A percentile compares a stretch with the other conserved stretches of the same genome.
phyloP scores from a whole-genome alignment of 2,888 invertebrate species.

The Amphipyra tragopoginis region DNA sequence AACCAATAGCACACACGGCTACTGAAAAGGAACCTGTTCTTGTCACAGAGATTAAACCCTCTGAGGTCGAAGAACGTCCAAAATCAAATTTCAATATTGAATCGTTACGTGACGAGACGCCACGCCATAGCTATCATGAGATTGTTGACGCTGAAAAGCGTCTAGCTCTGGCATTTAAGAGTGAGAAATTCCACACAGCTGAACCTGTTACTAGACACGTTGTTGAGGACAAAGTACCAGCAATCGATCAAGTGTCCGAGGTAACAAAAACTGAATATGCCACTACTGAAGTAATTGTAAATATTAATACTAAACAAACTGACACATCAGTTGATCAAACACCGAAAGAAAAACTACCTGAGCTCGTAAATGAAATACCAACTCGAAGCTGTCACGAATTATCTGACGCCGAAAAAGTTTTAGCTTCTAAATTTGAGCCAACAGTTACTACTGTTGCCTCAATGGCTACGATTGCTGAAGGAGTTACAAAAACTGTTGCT shows the following conservation, averaged over 20 bases:
- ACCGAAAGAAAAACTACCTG: constrained; percentile 29
- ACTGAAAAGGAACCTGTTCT: constrained; percentile 1
- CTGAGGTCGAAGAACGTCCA: neutral
- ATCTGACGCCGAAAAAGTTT: constrained; percentile 45
- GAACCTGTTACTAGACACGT: constrained; percentile 11
- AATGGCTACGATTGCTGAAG: neutral
- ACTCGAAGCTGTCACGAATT: constrained; percentile 46
- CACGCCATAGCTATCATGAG: constrained; percentile 70
- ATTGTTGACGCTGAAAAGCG: constrained; percentile 70
- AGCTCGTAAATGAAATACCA: constrained; percentile 32
- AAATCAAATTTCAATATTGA: constrained; percentile 14
- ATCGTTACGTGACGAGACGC: constrained; percentile 59
- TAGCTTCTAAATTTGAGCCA: constrained; percentile 10
- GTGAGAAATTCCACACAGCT: neutral
- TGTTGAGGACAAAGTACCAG: neutral
- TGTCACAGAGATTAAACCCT: neutral
- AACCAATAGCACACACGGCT: constrained; percentile 9
- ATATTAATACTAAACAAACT: constrained; percentile 14
- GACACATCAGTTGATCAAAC: constrained; percentile 32
- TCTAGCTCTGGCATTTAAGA: constrained; percentile 47
- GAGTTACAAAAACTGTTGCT: neutral
- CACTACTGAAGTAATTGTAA: constrained; percentile 18
- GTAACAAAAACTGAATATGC: neutral
- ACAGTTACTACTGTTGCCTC: neutral
- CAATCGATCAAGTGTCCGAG: neutral